Base-by-base conservation (phyloP, 1,140 invertebrate genomes). In the Cydia amplana region DNA sequence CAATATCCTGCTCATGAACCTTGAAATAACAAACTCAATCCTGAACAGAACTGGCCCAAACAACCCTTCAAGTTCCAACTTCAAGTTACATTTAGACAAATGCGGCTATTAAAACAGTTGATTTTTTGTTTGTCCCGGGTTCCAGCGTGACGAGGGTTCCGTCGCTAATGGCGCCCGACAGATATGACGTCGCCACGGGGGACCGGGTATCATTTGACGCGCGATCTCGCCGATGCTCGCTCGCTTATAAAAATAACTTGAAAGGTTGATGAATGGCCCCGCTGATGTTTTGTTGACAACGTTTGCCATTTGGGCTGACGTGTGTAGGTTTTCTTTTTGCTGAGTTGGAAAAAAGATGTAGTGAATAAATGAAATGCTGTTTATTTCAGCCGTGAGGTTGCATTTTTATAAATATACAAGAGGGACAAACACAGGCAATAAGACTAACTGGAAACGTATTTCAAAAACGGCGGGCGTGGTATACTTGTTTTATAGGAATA, bases 241-340 rank as follows among this genome's bases (percentile, higher is more conserved):
- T 43, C 65, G 65, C 65, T 70, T 70, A 70, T 70, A 70, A 70
- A 70, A 70, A 70, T 70, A 70, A 43, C 65, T 32, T 70, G 65
- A 70, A 70, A 70, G 65, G 65, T 70, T 70, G 65, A 70, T 70
- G 65, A 70, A 70, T 70, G 65, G 65, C 43, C 65, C n/a, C 10
- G 65, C 32, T 36, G 65, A 70, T 70, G 65, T 70, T 65, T 43
- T 70, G 65, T 70, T 70, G 65, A 70, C 65, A 70, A 36, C 65
- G 65, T 40, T n/a, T 70, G 32, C 65, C 32, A 18, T 70, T 70
- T n/a, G n/a, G 18, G 55, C 6, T 20, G n/a, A 23, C 55, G 18
- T 60, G 20, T 23, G 55, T 23, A 12, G 55, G 49, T 51, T 51
- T 60, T 60, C 55, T 60, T 60, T 60, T 60, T 60, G 43, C 43